A percentile compares a stretch with the other conserved stretches of the same genome.
Evolutionary conservation across 2,113 vertebrate genomes (phyloP).

Genomic region (Perccottus glenii): DNA sequence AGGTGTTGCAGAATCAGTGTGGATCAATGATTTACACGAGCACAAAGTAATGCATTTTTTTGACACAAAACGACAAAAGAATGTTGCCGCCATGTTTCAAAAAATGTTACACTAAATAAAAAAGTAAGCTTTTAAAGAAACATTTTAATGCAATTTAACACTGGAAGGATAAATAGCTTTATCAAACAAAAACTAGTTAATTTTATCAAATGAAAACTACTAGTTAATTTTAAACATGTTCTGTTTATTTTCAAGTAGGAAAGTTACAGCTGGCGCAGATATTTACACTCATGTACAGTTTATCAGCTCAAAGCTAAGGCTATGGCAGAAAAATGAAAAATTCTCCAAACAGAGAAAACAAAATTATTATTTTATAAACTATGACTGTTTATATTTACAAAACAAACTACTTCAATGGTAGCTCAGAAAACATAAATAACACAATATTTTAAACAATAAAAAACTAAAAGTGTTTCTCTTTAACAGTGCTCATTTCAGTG

Average conservation of each 20-base stretch:
- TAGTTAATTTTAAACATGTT: conserved; percentile 10
- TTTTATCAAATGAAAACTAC: too few species aligned
- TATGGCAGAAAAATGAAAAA: neutral
- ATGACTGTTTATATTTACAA: conserved; percentile 71
- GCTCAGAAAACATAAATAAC: conserved; percentile 59
- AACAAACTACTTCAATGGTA: conserved; percentile 55
- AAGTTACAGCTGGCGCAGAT: conserved; percentile 9
- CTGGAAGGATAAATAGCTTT: too few species aligned
- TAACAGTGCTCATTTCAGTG: conserved; percentile 46
- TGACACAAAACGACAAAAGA: too few species aligned
- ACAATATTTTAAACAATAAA: conserved; percentile 51
- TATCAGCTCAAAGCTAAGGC: conserved; percentile 3
- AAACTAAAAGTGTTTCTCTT: conserved; percentile 45
- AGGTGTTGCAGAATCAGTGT: too few species aligned
- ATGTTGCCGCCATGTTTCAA: too few species aligned
- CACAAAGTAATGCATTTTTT: too few species aligned
- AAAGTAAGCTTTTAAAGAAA: too few species aligned
- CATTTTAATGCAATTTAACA: too few species aligned
- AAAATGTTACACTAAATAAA: too few species aligned
- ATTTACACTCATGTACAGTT: conserved; percentile 49
- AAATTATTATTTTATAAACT: neutral
- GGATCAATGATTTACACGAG: too few species aligned
- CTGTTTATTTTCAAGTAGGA: conserved; percentile 36
- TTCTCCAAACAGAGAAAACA: neutral
- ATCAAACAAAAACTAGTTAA: neutral